Evolutionary conservation across 1,140 invertebrate genomes (phyloP), one percentile per base, ranked within the genome.

Genomic region (Drosophila truncata): DNA sequence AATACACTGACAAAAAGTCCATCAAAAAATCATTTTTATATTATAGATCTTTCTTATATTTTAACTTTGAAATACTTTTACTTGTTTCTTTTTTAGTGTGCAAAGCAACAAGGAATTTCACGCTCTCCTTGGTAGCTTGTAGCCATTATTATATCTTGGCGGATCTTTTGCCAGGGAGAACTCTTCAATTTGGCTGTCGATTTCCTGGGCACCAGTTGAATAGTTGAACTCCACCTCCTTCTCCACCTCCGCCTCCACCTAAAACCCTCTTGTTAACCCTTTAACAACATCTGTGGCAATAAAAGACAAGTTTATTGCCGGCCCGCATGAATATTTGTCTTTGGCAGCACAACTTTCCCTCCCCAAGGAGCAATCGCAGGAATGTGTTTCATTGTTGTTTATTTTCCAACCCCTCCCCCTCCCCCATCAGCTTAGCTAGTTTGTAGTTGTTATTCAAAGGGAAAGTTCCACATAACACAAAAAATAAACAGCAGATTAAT

Each of bases 311-410:
- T 72, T 71, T 71, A 72, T 60, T 57, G 66, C 29, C 54, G 29
- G 55, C n/a, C 42, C 50, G 35, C 69, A 60, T 72, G 54, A 72
- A 72, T 72, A 49, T 71, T 59, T 72, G 66, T 72, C 66, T 72
- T 72, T 59, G 63, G 25, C 37, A 35, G 5, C 41, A 29, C 13
- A 70, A 70, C 46, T 70, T 72, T 71, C 44, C 23, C 10, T 72
- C 52, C 66, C 69, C 27, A 60, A 41, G 52, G 69, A 59, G 42
- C 69, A 72, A 72, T 72, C 67, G 52, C 67, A 16, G 27, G 58
- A 72, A 50, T 72, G 66, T 72, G 66, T 72, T 72, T 60, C 69
- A 72, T 72, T 72, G 69, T 72, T 71, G 69, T 72, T 59, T 72
- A 71, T 60, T 72, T 72, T 29, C 31, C 31, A 29, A 18, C 59